A percentile compares a stretch with the other conserved stretches of the same genome.
Conservation (phyloP, 2,113 vertebrate genomes). For the Grallaria varia region DNA sequence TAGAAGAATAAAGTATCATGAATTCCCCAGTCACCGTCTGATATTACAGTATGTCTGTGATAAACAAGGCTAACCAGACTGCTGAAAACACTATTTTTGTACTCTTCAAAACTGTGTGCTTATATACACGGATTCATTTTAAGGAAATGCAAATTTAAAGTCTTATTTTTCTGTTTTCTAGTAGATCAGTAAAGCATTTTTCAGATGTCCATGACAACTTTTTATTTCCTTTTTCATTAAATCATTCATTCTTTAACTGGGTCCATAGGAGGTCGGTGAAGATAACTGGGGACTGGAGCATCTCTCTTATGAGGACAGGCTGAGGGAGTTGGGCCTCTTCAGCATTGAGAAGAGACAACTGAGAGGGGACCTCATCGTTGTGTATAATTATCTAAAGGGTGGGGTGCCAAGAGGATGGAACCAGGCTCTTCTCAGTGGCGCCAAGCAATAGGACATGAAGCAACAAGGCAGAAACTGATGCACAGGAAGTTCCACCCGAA, state of each 20-base stretch:
- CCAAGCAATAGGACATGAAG: fast-evolving
- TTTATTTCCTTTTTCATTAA: neutral
- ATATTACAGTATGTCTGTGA: slow-evolving; percentile 4
- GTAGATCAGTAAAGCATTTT: neutral
- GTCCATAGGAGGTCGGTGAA: neutral
- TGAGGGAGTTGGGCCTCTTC: neutral
- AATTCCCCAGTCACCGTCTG: slow-evolving; percentile 29
- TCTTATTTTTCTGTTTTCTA: neutral
- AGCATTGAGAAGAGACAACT: fast-evolving
- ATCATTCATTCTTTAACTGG: neutral
- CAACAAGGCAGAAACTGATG: fast-evolving
- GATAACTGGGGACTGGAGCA: neutral
- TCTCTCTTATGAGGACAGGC: too few relatives aligned
- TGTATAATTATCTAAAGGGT: too few relatives aligned
- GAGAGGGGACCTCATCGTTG: neutral
- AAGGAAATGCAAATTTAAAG: slow-evolving; percentile 21
- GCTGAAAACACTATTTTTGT: neutral
- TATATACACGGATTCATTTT: slow-evolving; percentile 7
- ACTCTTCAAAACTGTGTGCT: neutral
- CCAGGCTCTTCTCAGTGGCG: neutral
- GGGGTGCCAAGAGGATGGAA: fast-evolving
- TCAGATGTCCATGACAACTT: neutral
- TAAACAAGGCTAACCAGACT: slow-evolving; percentile 20
- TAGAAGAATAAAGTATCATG: slow-evolving; percentile 9
- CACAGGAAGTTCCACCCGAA: neutral